Evolutionary conservation across 2,797 vertebrate species (phyloP), one percentile per base, ranked within the genome.

Genomic region (Coregonus sp.): DNA sequence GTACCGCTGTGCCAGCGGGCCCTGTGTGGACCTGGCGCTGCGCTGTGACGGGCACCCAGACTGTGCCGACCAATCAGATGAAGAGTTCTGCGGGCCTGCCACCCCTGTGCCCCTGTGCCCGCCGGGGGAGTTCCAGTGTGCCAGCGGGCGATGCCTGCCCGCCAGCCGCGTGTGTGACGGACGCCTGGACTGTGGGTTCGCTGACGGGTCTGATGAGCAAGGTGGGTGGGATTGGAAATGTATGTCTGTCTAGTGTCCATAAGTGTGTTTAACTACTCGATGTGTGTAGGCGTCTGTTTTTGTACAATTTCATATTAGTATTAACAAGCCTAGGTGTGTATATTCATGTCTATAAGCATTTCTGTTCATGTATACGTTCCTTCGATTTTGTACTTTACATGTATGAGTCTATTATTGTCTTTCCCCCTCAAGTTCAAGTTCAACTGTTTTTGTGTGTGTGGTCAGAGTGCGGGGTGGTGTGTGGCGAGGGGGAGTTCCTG

Each of bases 41-140:
- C 95, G 85, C 4, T 97, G 96, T 25, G 93, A 97, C 1, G 96
- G 96, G 5, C 85, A 91, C 54, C 82, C 91, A 0, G 94, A 97
- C 92, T 97, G 96, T n/a, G 61, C 84, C 1, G 96, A 97, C 83
- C 92, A 88, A 79, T 97, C 96, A 0, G 96, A 97, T 0, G 96
- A 97, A 83, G 93, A 93, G 75, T 92, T 92, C 82, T 96, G 95
- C 54, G 92, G 90, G n/a, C 94, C 92, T 0, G 5, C 73, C 35
- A 81, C 91, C 6, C 72, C 85, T 0, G 2, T 76, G 12, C 92
- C 93, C 0, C 74, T 87, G 31, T 96, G 95, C 50, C 88, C 89
- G 0, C 72, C 76, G 0, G 91, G 90, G 65, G 93, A 95, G 81
- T 96, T 96, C 81, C 92, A 90, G 81, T 96, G 95, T 71, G 85